These are phyloP conservation scores for Paracyclopina nana DNA, from an alignment of 1,140 invertebrate genomes.

Conservation along the genomic window DNA sequence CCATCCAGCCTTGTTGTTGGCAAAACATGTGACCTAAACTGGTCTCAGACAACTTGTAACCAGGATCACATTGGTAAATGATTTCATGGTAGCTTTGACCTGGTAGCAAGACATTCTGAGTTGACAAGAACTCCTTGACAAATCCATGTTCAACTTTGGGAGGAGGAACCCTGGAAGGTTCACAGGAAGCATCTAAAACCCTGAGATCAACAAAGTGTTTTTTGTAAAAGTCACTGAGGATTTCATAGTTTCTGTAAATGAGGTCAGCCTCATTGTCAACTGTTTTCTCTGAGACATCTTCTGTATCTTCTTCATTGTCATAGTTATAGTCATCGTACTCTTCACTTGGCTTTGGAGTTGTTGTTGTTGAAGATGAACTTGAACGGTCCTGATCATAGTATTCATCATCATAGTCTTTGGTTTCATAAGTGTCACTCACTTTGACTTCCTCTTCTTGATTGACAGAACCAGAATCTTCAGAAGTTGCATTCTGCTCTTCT, in stretches of 20 bases:
- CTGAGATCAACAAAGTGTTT: slow-evolving; percentile 13
- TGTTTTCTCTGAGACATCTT: slow-evolving; percentile 1
- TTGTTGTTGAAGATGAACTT: too few species aligned
- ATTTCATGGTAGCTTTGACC: not conserved
- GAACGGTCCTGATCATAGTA: too few species aligned
- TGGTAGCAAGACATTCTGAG: not conserved
- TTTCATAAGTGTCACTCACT: too few species aligned
- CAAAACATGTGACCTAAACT: not conserved
- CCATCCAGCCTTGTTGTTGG: slow-evolving; percentile 4
- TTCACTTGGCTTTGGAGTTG: too few species aligned
- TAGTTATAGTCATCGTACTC: not conserved
- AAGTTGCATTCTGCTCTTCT: too few species aligned
- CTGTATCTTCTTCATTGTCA: not conserved
- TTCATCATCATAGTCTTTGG: too few species aligned
- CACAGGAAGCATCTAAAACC: slow-evolving; percentile 9
- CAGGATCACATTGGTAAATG: not conserved
- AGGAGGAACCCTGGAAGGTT: not conserved
- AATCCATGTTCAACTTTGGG: not conserved
- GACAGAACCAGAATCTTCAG: too few species aligned
- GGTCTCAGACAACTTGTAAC: not conserved
- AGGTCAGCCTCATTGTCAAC: not conserved
- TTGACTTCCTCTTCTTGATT: too few species aligned
- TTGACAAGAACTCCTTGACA: not conserved
- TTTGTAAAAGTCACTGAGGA: slow-evolving; percentile 15
- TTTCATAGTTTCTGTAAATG: slow-evolving; percentile 15